Base-by-base conservation (phyloP, 2,888 invertebrate genomes). In the Melieria picta region DNA sequence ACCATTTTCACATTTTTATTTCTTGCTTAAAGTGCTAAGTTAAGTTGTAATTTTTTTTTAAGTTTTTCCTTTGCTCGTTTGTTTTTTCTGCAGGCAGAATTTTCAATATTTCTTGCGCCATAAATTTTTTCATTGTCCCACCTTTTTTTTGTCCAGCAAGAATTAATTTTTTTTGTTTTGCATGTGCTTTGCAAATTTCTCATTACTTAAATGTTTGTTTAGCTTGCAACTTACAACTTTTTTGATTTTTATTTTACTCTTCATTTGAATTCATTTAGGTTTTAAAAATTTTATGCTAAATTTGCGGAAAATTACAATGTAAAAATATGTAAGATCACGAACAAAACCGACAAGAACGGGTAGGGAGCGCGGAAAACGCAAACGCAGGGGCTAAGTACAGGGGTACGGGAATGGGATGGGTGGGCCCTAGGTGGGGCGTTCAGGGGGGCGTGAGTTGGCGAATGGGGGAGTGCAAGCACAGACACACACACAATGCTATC, bases 221-320 rank as follows among this genome's bases (percentile, higher is more conserved):
- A 66, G 66, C 60, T 65, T 69, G 75, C 61, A 65, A 62, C 50
- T 30, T 30, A 30, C 30, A 30, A 30, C 30, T 30, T 30, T 30
- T 30, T 30, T 30, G 30, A 30, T 30, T 30, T 30, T 30, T 30
- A 30, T 30, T 30, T 30, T 3, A 30, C 30, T 30, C 30, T 30
- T 65, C 73, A 68, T 71, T 74, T 76, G 75, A 67, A 75, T 76
- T 70, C 70, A 71, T 61, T 74, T 77, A 74, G 68, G 74, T 74
- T 73, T 74, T 75, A 64, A 75, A 46, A 45, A 64, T 68, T 61
- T 65, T 63, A 73, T 70, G 78, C 65, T 72, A 74, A 67, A 71
- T 52, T 72, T 72, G 75, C 70, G 74, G 73, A 74, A 77, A 77
- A 69, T 75, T 75, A 72, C 30, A 30, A 30, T 30, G 30, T 72